These are phyloP conservation scores for Tragelaphus oryx DNA, from an alignment of 2,797 vertebrate genomes.

Conservation along the genomic window DNA sequence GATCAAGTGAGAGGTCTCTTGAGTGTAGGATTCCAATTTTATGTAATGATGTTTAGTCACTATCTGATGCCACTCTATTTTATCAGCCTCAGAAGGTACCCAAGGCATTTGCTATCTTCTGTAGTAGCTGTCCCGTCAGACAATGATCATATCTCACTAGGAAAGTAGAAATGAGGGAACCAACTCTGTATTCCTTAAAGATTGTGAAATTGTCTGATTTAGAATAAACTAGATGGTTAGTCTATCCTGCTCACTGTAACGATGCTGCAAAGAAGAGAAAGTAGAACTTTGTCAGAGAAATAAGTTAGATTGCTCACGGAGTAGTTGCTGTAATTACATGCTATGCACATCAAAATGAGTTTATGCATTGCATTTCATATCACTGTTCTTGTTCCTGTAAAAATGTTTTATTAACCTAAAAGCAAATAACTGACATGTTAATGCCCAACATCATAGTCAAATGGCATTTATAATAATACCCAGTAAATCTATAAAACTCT, in stretches of 20 bases:
- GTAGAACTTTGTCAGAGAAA: slow-evolving; percentile 45
- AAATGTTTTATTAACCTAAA: slow-evolving; percentile 75
- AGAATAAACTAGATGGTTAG: neutral
- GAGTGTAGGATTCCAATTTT: slow-evolving; percentile 51
- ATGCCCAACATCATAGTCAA: slow-evolving; percentile 70
- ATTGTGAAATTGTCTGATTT: slow-evolving; percentile 26
- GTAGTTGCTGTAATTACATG: slow-evolving; percentile 58
- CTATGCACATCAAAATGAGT: slow-evolving; percentile 52
- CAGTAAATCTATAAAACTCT: slow-evolving; percentile 77
- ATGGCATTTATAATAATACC: slow-evolving; percentile 76
- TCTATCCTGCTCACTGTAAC: neutral
- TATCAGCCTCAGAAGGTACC: slow-evolving; percentile 46
- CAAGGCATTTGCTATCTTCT: neutral
- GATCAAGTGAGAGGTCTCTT: slow-evolving; percentile 37
- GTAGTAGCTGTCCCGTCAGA: slow-evolving; percentile 13
- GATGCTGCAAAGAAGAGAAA: neutral
- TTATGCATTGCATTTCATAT: slow-evolving; percentile 51
- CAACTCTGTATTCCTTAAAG: neutral
- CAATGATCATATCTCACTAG: slow-evolving; percentile 21
- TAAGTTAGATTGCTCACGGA: slow-evolving; percentile 45
- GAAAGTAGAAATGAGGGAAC: slow-evolving; percentile 33
- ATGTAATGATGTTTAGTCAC: slow-evolving; percentile 43
- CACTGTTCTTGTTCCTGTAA: slow-evolving; percentile 59
- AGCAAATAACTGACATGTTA: slow-evolving; percentile 77
- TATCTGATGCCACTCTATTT: slow-evolving; percentile 56